Evolutionary conservation across 2,888 invertebrate species (phyloP).

Genomic region (Branchipolynoe longqiensis): DNA sequence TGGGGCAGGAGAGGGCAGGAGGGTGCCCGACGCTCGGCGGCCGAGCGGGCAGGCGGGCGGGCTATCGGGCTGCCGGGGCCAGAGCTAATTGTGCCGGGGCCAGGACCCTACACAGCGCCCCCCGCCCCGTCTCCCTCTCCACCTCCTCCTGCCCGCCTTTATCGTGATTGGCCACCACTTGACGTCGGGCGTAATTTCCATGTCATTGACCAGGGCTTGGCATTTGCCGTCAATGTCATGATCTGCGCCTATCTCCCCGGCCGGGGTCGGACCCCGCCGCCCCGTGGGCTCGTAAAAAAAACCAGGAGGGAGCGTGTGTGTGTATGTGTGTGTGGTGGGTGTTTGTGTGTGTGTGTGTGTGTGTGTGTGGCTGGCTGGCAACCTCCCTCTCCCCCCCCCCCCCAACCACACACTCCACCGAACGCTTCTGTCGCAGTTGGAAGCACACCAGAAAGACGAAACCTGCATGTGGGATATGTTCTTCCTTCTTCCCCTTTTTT

Average conservation of each 20-base stretch:
- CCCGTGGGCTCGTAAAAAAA: conserved; percentile 54
- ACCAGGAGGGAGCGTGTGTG: conserved; percentile 22
- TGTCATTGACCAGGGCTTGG: conserved; percentile 56
- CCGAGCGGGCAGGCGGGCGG: background rate
- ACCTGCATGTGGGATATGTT: no score
- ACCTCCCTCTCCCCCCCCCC: no score
- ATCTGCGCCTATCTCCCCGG: conserved; percentile 34
- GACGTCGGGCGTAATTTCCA: conserved; percentile 54
- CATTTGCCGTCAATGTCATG: conserved; percentile 38
- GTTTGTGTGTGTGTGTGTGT: no score
- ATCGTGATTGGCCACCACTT: conserved; percentile 52
- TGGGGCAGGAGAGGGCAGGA: no score
- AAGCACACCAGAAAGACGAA: no score
- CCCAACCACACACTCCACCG: no score
- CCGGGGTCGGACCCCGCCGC: conserved; percentile 4
- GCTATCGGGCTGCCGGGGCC: conserved; percentile 5
- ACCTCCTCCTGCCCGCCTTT: background rate
- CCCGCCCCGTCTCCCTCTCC: background rate
- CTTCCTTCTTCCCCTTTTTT: no score
- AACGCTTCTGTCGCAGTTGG: no score
- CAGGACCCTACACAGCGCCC: conserved; percentile 29
- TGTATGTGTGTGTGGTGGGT: no score
- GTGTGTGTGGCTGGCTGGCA: no score
- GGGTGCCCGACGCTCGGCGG: background rate
- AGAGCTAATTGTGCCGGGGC: conserved; percentile 33